Evolutionary conservation across 2,888 invertebrate species (phyloP), one percentile per base, ranked within the genome.

Genomic region (Limnephilus rhombicus): DNA sequence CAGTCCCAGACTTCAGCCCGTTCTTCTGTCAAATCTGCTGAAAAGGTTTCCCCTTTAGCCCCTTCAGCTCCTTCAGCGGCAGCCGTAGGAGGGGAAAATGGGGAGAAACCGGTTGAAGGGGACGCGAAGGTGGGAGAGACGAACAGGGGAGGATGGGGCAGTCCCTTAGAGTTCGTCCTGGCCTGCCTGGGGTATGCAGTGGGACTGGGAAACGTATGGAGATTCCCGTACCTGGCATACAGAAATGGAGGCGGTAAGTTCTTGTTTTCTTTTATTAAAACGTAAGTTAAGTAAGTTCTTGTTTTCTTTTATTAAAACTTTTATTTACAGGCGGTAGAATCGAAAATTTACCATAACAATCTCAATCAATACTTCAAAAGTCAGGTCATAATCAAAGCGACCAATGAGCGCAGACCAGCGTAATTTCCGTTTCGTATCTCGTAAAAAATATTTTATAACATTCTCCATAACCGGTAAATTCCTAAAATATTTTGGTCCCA

Each of bases 181-280:
- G 97, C 98, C 90, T 98, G 98, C 95, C 96, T 98, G 93, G 98
- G 98, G 81, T 98, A 98, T 94, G 98, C 98, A 80, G 97, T 98
- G 87, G 98, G 98, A 85, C 96, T 98, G 93, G 98, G 98, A 93
- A 98, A 98, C 95, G 98, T 98, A 87, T 98, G 98, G 98, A 96
- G 98, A 94, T 98, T 98, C 95, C 98, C 98, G 12, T 98, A 98
- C 95, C 96, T 98, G 88, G 97, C 97, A 94, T 98, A 98, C 95
- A 97, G 97, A 94, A 98, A 98, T 95, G 98, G 98, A 91, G 98
- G 98, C 94, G 98, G 98, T 98, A 95, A 95, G 96, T 93, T n/a
- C 2, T 87, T 49, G 49, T n/a, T 86, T 94, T 49, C 7, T 86
- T 41, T 34, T 18, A 18, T 53, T 15, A 53, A 31, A 31, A 31